phyloP scores from a whole-genome alignment of 2,888 invertebrate genomes.

The Tetragonula carbonaria region DNA sequence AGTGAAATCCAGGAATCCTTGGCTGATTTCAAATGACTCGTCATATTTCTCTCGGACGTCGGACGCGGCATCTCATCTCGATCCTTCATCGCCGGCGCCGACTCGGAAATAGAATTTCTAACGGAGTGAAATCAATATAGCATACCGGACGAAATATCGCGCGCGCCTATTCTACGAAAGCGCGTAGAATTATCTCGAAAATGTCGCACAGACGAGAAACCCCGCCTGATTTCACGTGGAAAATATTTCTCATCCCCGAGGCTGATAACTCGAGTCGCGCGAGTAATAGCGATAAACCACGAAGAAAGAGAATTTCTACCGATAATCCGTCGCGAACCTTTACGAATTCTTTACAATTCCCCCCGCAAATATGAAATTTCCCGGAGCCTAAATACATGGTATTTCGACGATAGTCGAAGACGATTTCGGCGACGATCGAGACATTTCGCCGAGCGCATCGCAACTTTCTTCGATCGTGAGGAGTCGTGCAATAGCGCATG shows the following conservation, averaged over 20 bases:
- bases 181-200: not conserved
- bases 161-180: not conserved
- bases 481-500: not conserved
- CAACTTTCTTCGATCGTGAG: constrained; percentile 42
- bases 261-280: not conserved
- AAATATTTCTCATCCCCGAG: constrained; percentile 5
- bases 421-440: not conserved
- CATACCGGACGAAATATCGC: not conserved
- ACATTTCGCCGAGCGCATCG: not conserved
- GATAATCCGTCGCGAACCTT: constrained; percentile 1
- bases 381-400: not conserved
- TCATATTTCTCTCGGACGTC: constrained; percentile 4
- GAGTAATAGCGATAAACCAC: constrained; percentile 15
- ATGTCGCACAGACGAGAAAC: not conserved
- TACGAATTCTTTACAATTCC: not conserved
- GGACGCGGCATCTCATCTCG: not conserved
- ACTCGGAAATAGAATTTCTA: constrained; percentile 39
- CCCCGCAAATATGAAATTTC: not conserved
- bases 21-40: constrained; percentile 26
- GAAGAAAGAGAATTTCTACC: not conserved
- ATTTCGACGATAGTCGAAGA: not conserved
- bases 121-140: constrained; percentile 34
- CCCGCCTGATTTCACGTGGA: not conserved
- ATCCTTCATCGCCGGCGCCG: constrained; percentile 5
- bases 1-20: constrained; percentile 51